phyloP scores from a whole-genome alignment of 1,140 invertebrate species.

The Nebria ingens region DNA sequence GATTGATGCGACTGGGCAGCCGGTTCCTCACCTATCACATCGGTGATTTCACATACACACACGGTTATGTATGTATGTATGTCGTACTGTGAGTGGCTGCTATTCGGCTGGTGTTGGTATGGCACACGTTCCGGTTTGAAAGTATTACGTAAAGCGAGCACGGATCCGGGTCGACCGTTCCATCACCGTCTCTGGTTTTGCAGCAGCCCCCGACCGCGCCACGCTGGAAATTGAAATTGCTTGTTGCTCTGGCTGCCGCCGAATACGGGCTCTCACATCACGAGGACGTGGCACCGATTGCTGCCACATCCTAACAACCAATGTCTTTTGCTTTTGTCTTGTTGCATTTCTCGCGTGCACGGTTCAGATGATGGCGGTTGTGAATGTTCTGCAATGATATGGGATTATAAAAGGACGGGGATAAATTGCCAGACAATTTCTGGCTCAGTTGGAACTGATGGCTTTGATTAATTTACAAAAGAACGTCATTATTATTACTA shows the following conservation, averaged over 20 bases:
- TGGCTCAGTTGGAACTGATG: no score
- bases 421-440: no score
- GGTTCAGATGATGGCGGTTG: no score
- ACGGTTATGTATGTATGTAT: neutral
- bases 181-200: neutral
- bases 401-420: no score
- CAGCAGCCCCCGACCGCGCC: no score
- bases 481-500: no score
- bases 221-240: neutral
- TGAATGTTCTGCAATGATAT: no score
- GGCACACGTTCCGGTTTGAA: neutral
- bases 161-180: neutral
- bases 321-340: neutral
- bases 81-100: neutral
- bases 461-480: no score
- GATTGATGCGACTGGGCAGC: conserved; percentile 3
- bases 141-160: neutral
- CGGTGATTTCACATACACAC: neutral
- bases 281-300: no score
- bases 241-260: neutral
- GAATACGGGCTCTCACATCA: no score
- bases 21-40: neutral
- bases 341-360: no score
- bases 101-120: neutral
- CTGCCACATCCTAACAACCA: neutral